Conservation (phyloP, 2,888 invertebrate species). For the Thelaira solivaga region DNA sequence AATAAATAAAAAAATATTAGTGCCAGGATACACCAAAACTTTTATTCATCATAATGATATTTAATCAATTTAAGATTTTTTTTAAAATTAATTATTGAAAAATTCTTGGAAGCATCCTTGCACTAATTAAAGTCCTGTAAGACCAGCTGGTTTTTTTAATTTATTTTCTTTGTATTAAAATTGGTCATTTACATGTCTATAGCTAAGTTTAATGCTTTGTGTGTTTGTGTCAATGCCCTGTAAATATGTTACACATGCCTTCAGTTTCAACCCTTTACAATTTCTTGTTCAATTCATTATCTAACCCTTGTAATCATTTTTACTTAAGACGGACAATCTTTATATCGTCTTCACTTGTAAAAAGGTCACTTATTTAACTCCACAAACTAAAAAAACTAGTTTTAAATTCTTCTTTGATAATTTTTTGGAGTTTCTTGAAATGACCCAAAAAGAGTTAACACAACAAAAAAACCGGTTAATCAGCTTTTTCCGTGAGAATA, state of each 20-base stretch:
- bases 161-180: no score
- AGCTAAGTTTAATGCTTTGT: no score
- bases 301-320: slow-evolving; percentile 35
- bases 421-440: slow-evolving; percentile 28
- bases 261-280: slow-evolving; percentile 8
- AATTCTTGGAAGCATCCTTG: no score
- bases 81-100: no score
- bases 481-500: slow-evolving; percentile 73
- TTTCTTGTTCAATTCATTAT: slow-evolving; percentile 19
- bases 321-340: slow-evolving; percentile 31
- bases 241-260: neutral
- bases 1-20: no score
- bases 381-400: slow-evolving; percentile 19
- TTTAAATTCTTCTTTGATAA: neutral
- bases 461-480: slow-evolving; percentile 70
- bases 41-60: no score
- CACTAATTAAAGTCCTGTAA: no score
- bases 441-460: slow-evolving; percentile 38
- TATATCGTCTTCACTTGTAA: slow-evolving; percentile 47
- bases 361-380: slow-evolving; percentile 55
- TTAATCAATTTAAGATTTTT: no score
- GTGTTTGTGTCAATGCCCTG: no score
- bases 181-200: no score
- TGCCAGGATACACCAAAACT: no score
- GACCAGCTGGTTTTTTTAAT: no score